These are phyloP conservation scores for Pycnonotus jocosus DNA, from an alignment of 2,113 vertebrate genomes.

Conservation along the genomic window DNA sequence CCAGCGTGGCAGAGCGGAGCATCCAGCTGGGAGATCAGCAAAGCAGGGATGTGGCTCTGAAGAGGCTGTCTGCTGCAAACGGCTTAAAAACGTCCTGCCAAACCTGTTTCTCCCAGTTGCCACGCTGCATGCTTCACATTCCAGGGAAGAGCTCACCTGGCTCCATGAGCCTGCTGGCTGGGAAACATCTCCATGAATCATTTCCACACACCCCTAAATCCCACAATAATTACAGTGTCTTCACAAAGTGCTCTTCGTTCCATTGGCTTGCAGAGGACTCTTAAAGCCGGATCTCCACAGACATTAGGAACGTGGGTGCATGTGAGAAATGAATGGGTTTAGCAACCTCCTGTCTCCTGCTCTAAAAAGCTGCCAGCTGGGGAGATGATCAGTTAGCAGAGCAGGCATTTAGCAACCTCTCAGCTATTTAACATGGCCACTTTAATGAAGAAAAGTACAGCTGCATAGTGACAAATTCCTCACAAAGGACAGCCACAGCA, in stretches of 20 bases:
- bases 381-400: not conserved
- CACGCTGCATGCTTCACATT: conserved; percentile 6
- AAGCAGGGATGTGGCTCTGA: conserved; percentile 19
- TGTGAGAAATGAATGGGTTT: conserved; percentile 1
- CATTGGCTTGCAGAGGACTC: not conserved
- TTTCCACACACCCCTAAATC: conserved; percentile 7
- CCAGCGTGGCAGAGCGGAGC: not conserved
- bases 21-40: not conserved
- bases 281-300: not conserved
- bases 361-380: not conserved
- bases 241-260: not conserved
- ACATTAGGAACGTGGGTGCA: not conserved
- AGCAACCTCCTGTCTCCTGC: not conserved
- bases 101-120: conserved; percentile 57
- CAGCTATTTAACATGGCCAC: not conserved
- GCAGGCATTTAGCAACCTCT: not conserved
- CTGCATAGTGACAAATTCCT: not conserved
- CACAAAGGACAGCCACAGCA: not conserved
- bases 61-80: not conserved
- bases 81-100: conserved; percentile 17
- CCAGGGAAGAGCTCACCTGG: conserved; percentile 57
- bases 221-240: not conserved
- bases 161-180: conserved; percentile 38
- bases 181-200: not conserved
- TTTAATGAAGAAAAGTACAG: not conserved